phyloP scores from a whole-genome alignment of 37 sponge, comb jelly and placozoan genomes.

The Agelas oroides region DNA sequence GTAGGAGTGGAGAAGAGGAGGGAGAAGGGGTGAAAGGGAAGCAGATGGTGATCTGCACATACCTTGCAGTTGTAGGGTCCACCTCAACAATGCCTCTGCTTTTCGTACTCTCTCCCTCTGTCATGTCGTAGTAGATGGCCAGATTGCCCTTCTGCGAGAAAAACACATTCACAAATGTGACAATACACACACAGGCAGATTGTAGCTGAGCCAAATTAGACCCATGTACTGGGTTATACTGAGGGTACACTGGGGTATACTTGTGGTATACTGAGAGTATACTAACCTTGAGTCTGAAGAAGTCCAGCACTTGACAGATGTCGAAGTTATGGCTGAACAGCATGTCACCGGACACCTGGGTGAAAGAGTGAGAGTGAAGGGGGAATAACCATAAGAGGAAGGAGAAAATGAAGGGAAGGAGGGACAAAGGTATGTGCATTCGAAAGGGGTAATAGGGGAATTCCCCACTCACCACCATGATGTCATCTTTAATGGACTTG shows the following conservation, averaged over 20 bases:
- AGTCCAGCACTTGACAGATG: conserved; percentile 82
- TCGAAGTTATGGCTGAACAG: conserved; percentile 84
- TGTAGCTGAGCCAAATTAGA: not conserved
- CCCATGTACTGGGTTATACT: not conserved
- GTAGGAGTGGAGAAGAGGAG: not conserved
- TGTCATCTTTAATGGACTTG: conserved; percentile 72
- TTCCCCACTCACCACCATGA: conserved; percentile 83
- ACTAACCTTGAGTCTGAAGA: conserved; percentile 67
- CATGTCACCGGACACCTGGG: conserved; percentile 90
- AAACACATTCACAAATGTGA: not conserved
- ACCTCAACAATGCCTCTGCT: conserved; percentile 82
- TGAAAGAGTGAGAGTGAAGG: not conserved
- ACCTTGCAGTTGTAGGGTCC: conserved; percentile 67
- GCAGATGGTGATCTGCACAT: too few species aligned
- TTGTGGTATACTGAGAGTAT: not conserved
- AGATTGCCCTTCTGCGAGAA: conserved; percentile 66
- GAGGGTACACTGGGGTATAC: not conserved
- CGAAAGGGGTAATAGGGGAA: too few species aligned
- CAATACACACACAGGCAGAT: too few species aligned
- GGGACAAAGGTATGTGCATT: too few species aligned
- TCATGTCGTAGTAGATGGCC: conserved; percentile 85
- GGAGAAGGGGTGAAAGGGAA: too few species aligned
- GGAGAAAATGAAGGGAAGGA: too few species aligned
- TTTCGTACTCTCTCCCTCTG: conserved; percentile 49
- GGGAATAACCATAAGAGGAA: not conserved